phyloP scores from a whole-genome alignment of 2,113 vertebrate species.

The Corvus moneduloides region DNA sequence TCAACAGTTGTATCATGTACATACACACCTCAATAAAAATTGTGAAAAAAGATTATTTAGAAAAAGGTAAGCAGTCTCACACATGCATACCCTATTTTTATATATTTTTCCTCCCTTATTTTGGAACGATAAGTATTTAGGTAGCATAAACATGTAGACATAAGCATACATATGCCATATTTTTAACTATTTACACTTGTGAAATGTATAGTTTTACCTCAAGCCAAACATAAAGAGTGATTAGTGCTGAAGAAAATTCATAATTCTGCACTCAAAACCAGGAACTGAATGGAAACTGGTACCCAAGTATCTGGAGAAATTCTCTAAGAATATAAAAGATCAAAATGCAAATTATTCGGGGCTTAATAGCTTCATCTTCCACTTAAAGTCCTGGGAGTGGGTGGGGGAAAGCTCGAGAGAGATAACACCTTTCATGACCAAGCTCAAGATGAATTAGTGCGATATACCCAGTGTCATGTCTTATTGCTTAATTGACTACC shows the following conservation, averaged over 20 bases:
- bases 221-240: neutral
- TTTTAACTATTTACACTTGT: neutral
- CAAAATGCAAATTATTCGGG: neutral
- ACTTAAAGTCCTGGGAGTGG: neutral
- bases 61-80: neutral
- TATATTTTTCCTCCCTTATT: neutral
- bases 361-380: neutral
- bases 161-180: neutral
- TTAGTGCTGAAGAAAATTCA: neutral
- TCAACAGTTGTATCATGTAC: neutral
- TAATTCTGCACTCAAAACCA: neutral
- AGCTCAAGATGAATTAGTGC: slow-evolving; percentile 46
- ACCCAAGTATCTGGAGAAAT: neutral
- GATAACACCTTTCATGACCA: neutral
- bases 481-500: slow-evolving; percentile 55
- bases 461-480: slow-evolving; percentile 34
- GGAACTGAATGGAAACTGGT: neutral
- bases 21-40: neutral
- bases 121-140: neutral
- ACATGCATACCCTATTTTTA: neutral
- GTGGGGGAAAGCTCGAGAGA: neutral
- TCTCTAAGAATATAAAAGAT: neutral
- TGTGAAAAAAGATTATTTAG: neutral
- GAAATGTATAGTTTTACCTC: neutral
- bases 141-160: neutral